phyloP scores from a whole-genome alignment of 1,140 invertebrate genomes.

The Macrotrachela quadricornifera region DNA sequence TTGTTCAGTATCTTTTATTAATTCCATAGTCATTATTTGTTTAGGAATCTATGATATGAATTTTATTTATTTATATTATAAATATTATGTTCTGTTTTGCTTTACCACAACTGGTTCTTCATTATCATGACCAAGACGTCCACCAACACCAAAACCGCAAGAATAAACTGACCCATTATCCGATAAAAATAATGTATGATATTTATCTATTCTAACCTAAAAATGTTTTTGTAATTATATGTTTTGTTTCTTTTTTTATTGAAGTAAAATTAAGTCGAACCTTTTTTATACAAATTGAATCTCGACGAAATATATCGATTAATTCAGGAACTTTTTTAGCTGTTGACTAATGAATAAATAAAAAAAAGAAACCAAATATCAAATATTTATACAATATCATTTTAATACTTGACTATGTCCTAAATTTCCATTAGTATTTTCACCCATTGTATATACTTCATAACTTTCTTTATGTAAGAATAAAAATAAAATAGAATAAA shows the following conservation, averaged over 20 bases:
- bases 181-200: constrained; percentile 46
- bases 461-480: constrained; percentile 15
- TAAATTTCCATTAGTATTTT: constrained; percentile 48
- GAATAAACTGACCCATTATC: constrained; percentile 38
- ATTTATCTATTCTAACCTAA: constrained; percentile 42
- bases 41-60: constrained; percentile 35
- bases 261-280: constrained; percentile 10
- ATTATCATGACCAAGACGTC: constrained; percentile 40
- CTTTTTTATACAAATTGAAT: constrained; percentile 22
- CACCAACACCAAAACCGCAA: constrained; percentile 51
- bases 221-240: background rate
- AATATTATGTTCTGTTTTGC: too few species aligned
- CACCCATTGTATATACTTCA: constrained; percentile 43
- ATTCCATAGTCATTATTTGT: constrained; percentile 18
- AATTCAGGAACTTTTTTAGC: constrained; percentile 32
- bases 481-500: background rate
- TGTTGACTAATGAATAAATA: background rate
- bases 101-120: constrained; percentile 38
- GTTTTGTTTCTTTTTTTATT: background rate
- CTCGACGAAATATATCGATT: constrained; percentile 34
- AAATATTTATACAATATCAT: constrained; percentile 5
- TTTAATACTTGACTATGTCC: constrained; percentile 33
- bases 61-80: too few species aligned
- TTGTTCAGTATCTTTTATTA: constrained; percentile 26
- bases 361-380: too few species aligned